Conservation (phyloP, 2,797 vertebrate species). For the Nasua narica region DNA sequence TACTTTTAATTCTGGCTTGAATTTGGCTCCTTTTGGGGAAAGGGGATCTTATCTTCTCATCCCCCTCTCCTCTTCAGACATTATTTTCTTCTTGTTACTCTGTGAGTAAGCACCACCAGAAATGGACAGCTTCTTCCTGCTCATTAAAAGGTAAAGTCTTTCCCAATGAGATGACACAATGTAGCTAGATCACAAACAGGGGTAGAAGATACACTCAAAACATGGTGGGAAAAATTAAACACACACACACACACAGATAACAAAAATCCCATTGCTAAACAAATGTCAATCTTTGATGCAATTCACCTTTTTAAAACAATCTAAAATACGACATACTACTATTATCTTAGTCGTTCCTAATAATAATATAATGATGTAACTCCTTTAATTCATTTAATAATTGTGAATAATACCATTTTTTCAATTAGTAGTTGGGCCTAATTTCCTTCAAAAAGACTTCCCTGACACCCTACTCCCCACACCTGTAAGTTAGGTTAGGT, state of each 20-base stretch:
- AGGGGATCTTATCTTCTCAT: too few relatives aligned
- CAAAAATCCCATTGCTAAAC: not conserved
- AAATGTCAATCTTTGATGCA: not conserved
- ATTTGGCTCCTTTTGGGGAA: not conserved
- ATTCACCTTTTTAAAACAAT: not conserved
- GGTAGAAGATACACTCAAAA: not conserved
- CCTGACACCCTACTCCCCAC: not conserved
- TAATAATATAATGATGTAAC: not conserved
- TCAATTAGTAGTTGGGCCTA: not conserved
- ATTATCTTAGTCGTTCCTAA: not conserved
- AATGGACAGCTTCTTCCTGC: conserved; percentile 45
- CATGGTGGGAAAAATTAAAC: not conserved
- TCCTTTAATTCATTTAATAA: not conserved
- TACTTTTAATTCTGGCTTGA: not conserved
- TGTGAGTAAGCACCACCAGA: conserved; percentile 39
- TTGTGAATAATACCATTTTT: not conserved
- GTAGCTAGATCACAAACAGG: not conserved
- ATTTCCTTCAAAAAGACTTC: not conserved
- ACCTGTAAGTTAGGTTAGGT: not conserved
- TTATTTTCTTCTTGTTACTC: not conserved
- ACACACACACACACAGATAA: not conserved
- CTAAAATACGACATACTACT: not conserved
- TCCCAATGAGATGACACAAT: not conserved
- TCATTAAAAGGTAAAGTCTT: not conserved
- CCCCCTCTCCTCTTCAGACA: not conserved